Evolutionary conservation across 2,888 invertebrate genomes (phyloP).

Genomic region (Fragum sueziense): DNA sequence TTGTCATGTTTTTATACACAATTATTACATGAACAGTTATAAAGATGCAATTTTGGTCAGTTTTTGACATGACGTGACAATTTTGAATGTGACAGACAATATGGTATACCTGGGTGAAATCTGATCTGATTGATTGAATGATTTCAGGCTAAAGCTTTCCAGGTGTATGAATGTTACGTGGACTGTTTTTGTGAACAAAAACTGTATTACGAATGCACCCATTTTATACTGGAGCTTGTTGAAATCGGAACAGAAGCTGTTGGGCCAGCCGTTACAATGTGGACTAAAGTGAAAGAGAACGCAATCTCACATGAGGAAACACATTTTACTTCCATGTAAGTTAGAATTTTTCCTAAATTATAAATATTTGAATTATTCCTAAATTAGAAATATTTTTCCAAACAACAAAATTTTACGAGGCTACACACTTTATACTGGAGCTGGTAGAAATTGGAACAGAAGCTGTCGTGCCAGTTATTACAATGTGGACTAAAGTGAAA

Average conservation of each 20-base stretch:
- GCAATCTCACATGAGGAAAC: constrained; percentile 40
- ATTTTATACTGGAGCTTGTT: constrained; percentile 50
- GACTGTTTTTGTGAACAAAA: constrained; percentile 30
- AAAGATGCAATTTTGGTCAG: too few relatives aligned
- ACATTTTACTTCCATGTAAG: constrained; percentile 56
- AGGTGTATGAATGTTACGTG: constrained; percentile 28
- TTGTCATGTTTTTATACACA: too few relatives aligned
- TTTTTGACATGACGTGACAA: too few relatives aligned
- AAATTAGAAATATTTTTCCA: too few relatives aligned
- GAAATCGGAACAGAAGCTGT: constrained; percentile 40
- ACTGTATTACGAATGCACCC: constrained; percentile 24
- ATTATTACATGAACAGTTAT: too few relatives aligned
- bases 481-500: constrained; percentile 63
- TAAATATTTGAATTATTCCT: too few relatives aligned
- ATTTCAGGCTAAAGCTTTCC: constrained; percentile 35
- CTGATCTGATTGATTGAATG: too few relatives aligned
- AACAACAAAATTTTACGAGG: too few relatives aligned
- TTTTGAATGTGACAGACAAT: too few relatives aligned
- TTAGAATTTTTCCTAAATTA: too few relatives aligned
- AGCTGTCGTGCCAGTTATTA: constrained; percentile 46
- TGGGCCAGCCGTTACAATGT: constrained; percentile 49
- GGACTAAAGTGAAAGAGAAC: constrained; percentile 64
- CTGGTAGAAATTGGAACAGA: constrained; percentile 46
- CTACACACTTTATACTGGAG: constrained; percentile 40
- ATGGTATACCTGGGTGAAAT: too few relatives aligned